phyloP scores from a whole-genome alignment of 2,888 invertebrate species.

The Drosophila setosimentum region DNA sequence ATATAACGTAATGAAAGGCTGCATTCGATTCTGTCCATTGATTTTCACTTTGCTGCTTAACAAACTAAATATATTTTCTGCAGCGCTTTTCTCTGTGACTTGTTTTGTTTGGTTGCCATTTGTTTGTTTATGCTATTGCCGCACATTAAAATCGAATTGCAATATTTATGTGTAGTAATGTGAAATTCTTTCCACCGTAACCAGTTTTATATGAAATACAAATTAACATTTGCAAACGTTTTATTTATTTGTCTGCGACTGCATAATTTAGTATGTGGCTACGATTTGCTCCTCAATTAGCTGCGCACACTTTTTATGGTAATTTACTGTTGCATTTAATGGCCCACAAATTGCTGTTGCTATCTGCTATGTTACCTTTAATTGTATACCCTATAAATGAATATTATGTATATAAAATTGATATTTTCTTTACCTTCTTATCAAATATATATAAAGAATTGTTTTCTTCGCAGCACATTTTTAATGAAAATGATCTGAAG shows the following conservation, averaged over 20 bases:
- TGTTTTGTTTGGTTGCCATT: conserved; percentile 23
- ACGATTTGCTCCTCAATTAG: conserved; percentile 50
- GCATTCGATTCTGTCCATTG: conserved; percentile 41
- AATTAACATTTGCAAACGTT: conserved; percentile 50
- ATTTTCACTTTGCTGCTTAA: conserved; percentile 58
- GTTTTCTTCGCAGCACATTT: background rate
- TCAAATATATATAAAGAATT: background rate
- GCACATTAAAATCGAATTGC: conserved; percentile 75
- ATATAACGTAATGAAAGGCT: conserved; percentile 33
- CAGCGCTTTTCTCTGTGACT: conserved; percentile 15
- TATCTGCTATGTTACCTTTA: background rate
- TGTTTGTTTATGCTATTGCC: conserved; percentile 62
- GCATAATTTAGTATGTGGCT: conserved; percentile 56
- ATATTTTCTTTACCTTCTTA: background rate
- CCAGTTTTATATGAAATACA: conserved; percentile 22
- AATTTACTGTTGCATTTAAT: conserved; percentile 16
- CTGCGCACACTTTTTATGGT: conserved; percentile 27
- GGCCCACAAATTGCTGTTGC: background rate
- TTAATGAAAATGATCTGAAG: background rate
- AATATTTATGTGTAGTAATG: conserved; percentile 40
- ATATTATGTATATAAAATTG: background rate
- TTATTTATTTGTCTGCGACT: conserved; percentile 52
- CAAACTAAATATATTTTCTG: conserved; percentile 56
- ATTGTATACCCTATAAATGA: background rate
- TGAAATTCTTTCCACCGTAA: background rate